A percentile compares a stretch with the other conserved stretches of the same genome.
Conservation (phyloP, 1,140 invertebrate genomes). For the Ceratosolen fusciceps region DNA sequence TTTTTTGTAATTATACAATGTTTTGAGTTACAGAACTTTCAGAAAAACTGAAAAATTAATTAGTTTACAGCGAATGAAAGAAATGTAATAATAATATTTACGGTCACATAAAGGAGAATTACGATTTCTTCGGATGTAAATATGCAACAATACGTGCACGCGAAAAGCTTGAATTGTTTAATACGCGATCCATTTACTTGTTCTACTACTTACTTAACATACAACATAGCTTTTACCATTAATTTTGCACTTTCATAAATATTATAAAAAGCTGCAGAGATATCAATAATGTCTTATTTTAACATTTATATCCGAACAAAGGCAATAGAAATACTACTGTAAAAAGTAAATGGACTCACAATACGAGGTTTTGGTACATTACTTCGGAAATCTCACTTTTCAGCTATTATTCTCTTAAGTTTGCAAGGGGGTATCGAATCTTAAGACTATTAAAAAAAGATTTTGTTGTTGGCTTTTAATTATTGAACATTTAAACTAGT, state of each 20-base stretch:
- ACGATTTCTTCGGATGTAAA: background rate
- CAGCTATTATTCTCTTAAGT: background rate
- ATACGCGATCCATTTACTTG: background rate
- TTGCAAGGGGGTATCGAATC: background rate
- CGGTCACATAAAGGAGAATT: no score
- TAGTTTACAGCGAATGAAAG: no score
- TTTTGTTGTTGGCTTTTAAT: background rate
- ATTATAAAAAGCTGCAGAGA: background rate
- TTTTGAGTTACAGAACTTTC: no score
- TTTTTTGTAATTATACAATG: no score
- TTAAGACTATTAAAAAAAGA: background rate
- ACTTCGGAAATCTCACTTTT: background rate
- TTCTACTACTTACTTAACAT: background rate
- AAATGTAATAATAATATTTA: no score
- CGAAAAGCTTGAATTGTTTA: background rate
- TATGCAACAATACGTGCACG: background rate
- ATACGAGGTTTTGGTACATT: background rate
- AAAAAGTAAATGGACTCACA: background rate
- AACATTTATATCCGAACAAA: background rate
- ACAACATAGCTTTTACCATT: background rate
- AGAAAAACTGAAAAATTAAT: no score
- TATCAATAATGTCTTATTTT: constrained; percentile 9
- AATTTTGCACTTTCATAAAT: constrained; percentile 1
- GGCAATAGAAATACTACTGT: background rate
- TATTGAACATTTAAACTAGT: no score